Percentiles rank a stretch among this genome's conserved stretches.
These are phyloP conservation scores for Mantis religiosa DNA, from an alignment of 2,888 invertebrate genomes.

Conservation along the genomic window DNA sequence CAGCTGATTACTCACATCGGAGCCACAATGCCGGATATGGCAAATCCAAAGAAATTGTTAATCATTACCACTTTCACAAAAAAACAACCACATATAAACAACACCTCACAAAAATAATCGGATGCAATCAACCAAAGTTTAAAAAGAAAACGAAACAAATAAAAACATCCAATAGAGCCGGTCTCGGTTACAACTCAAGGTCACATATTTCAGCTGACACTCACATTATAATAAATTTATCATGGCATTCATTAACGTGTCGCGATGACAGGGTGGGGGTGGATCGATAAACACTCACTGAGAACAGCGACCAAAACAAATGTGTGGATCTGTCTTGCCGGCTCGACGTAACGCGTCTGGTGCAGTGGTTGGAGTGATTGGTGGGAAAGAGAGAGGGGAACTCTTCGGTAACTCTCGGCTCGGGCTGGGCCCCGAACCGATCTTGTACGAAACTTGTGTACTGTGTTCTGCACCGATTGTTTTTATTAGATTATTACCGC, in stretches of 20 bases:
- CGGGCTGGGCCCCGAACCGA: neutral
- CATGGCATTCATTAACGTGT: neutral
- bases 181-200: neutral
- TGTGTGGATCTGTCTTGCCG: neutral
- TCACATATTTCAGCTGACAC: neutral
- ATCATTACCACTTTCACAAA: neutral
- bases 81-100: neutral
- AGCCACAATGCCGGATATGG: neutral
- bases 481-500: neutral
- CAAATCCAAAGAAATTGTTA: neutral
- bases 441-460: neutral
- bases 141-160: neutral
- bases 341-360: neutral
- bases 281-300: neutral
- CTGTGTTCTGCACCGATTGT: neutral
- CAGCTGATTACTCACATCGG: neutral
- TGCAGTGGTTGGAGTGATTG: neutral
- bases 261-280: neutral
- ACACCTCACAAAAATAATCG: neutral
- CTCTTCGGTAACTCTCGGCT: neutral
- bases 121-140: neutral
- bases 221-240: neutral
- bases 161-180: neutral
- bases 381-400: neutral
- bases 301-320: neutral